These are phyloP conservation scores for Atherinomorus stipes DNA, from an alignment of 2,113 vertebrate genomes.

Conservation along the genomic window DNA sequence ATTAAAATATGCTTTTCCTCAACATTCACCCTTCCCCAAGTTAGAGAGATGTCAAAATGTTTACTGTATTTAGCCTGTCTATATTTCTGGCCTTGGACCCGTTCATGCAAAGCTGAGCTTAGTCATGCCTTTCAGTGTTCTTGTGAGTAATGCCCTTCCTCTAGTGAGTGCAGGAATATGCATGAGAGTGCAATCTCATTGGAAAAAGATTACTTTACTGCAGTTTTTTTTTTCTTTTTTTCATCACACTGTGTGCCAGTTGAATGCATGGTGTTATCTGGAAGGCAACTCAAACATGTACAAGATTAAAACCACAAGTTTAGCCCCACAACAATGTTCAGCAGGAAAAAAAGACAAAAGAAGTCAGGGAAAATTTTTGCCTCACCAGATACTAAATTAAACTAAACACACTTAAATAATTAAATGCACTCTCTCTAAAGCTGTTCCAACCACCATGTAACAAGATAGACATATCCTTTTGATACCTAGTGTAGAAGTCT, in stretches of 20 bases:
- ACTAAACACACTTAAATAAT: background rate
- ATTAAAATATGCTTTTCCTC: background rate
- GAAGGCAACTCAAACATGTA: background rate
- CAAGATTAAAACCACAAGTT: conserved; percentile 10
- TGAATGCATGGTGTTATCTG: background rate
- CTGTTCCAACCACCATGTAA: background rate
- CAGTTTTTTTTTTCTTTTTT: too few relatives aligned
- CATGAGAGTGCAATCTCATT: conserved; percentile 27
- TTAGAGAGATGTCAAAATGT: conserved; percentile 60
- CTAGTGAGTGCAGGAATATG: conserved; percentile 45
- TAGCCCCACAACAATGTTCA: background rate
- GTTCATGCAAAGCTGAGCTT: conserved; percentile 54
- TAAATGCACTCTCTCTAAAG: conserved; percentile 3
- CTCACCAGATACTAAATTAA: background rate
- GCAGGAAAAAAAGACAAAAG: background rate
- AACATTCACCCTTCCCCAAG: conserved; percentile 6
- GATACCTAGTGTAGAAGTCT: background rate
- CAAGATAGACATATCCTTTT: conserved; percentile 1
- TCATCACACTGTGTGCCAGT: background rate
- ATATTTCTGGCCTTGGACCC: conserved; percentile 37
- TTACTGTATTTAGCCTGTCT: conserved; percentile 43
- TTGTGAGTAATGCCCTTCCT: conserved; percentile 45
- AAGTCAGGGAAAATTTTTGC: background rate
- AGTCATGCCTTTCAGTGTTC: conserved; percentile 55
- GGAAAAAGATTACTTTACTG: conserved; percentile 32